A percentile compares a stretch with the other conserved stretches of the same genome.
Evolutionary conservation across 2,797 vertebrate genomes (phyloP).

Genomic region (Tadarida brasiliensis): DNA sequence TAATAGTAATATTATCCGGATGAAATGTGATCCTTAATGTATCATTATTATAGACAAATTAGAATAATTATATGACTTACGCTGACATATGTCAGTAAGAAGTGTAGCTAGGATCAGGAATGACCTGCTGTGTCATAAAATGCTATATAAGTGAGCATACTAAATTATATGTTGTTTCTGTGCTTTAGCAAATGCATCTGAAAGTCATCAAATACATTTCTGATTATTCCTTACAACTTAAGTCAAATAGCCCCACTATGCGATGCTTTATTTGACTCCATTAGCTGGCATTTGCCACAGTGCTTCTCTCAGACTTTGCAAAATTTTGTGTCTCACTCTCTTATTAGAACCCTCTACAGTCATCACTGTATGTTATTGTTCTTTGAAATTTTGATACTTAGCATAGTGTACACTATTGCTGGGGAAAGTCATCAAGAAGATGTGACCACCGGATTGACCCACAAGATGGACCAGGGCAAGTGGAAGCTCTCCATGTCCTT

Average conservation of each 20-base stretch:
- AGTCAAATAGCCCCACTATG: not conserved
- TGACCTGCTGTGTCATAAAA: not conserved
- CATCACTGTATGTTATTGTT: not conserved
- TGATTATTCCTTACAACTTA: not conserved
- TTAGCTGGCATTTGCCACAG: not conserved
- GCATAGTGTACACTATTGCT: not conserved
- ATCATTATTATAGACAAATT: not conserved
- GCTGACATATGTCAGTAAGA: not conserved
- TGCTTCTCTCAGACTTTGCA: not conserved
- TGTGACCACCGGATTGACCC: not conserved
- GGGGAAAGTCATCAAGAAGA: not conserved
- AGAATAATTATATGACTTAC: not conserved
- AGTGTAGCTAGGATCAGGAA: not conserved
- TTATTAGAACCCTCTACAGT: not conserved
- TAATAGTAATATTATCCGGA: not conserved
- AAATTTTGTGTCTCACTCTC: not conserved
- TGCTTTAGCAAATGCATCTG: conserved; percentile 10
- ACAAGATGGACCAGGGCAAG: not conserved
- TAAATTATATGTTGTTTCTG: not conserved
- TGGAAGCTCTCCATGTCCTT: not conserved
- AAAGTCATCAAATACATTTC: conserved; percentile 14
- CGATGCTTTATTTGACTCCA: not conserved
- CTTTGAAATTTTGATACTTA: not conserved
- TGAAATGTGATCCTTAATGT: not conserved
- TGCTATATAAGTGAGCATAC: not conserved